Conservation (phyloP, 2,113 vertebrate genomes). For the Setophaga coronata region DNA sequence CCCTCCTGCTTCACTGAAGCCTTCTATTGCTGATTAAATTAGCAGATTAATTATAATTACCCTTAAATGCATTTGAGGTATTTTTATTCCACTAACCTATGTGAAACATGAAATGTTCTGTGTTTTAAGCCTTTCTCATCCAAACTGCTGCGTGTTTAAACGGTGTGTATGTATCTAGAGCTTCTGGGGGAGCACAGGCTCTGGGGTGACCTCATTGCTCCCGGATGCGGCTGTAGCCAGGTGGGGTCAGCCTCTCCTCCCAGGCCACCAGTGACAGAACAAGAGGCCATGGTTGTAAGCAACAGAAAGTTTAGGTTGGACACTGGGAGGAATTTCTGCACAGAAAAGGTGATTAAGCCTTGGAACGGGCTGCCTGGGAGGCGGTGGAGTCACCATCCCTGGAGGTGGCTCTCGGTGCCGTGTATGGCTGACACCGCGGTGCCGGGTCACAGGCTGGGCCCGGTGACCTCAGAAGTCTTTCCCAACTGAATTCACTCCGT, state of each 20-base stretch:
- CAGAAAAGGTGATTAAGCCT: too few species aligned
- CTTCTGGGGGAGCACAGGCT: neutral
- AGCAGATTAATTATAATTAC: neutral
- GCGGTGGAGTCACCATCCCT: fast-evolving
- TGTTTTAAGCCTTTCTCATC: neutral
- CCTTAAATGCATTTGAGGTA: neutral
- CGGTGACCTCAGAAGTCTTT: neutral
- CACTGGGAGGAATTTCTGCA: neutral
- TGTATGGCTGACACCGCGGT: fast-evolving
- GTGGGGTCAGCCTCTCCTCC: neutral
- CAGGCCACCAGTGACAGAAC: neutral
- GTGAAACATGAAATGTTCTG: neutral
- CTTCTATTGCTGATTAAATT: neutral
- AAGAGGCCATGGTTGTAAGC: fast-evolving
- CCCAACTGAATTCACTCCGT: fast-evolving
- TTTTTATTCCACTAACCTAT: neutral
- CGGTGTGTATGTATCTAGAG: fast-evolving
- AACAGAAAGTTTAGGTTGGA: too few species aligned
- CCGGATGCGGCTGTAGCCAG: too few species aligned
- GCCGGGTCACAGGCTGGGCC: fast-evolving
- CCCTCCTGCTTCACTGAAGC: neutral
- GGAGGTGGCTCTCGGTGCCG: neutral
- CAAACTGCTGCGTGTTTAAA: neutral
- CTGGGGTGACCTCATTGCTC: neutral
- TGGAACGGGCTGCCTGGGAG: neutral